These are phyloP conservation scores for Tetraneura akinire DNA, from an alignment of 1,140 invertebrate species.

Conservation along the genomic window DNA sequence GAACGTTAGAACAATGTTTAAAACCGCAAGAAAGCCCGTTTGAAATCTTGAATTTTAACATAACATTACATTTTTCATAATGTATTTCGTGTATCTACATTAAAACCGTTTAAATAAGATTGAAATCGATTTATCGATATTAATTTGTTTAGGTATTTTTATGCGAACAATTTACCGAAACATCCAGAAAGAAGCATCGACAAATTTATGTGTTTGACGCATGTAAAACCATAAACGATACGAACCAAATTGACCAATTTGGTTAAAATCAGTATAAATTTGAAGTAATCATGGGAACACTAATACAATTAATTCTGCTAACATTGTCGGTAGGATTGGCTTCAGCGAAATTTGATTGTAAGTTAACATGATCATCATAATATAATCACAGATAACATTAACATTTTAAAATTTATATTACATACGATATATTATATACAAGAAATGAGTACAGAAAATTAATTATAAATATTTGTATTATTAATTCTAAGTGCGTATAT, in stretches of 20 bases:
- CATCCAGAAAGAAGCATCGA: not conserved
- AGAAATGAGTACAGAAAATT: too few species aligned
- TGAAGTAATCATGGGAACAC: constrained; percentile 1
- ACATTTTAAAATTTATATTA: too few species aligned
- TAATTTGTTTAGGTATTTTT: not conserved
- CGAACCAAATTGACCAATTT: constrained; percentile 8
- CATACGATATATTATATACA: too few species aligned
- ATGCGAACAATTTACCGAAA: not conserved
- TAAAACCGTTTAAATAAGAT: too few species aligned
- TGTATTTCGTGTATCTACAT: not conserved
- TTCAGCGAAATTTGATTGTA: not conserved
- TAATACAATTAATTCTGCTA: not conserved
- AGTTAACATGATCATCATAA: not conserved
- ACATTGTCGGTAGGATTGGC: not conserved
- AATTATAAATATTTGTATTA: too few species aligned
- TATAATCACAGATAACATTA: too few species aligned
- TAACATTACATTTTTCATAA: not conserved
- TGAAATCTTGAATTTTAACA: too few species aligned
- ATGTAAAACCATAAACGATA: not conserved
- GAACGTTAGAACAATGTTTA: too few species aligned
- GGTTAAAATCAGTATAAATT: not conserved
- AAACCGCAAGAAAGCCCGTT: too few species aligned
- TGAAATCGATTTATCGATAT: not conserved
- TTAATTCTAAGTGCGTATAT: too few species aligned
- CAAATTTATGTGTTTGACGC: not conserved